Base-by-base conservation (phyloP, 2,888 invertebrate species). In the Cremastobaeus sp. region DNA sequence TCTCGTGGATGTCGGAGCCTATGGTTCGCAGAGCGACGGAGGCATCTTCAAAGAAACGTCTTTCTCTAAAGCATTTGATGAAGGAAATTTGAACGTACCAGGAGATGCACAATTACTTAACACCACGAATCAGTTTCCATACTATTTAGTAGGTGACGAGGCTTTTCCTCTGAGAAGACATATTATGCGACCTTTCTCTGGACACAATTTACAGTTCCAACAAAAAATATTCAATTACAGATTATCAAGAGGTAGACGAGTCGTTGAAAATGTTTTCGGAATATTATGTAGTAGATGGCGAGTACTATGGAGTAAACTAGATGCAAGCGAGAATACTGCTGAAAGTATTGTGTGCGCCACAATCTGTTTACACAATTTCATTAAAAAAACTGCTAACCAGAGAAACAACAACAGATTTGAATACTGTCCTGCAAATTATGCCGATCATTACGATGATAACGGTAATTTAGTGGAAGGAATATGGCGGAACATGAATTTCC, bases 21-120 rank as follows among this genome's bases (percentile, higher is more conserved):
- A 32, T 32, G 34, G 34, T n/a, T n/a, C 9, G 34, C 34, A 32
- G 11, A 32, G 34, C 11, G 34, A 32, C 34, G 34, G 34, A 32
- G 34, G 34, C 5, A n/a, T 32, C 3, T 32, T 6, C 34, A 32
- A 11, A 32, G 11, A 32, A 5, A n/a, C 5, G 5, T 3, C 4
- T 11, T n/a, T 32, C 9, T 6, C 9, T n/a, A 5, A 32, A n/a
- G 9, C 6, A 3, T 11, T 32, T 3, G 11, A 32, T 3, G 11
- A 32, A n/a, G 11, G 11, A 3, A n/a, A 3, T n/a, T 32, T 5
- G 11, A 32, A 32, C 11, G 11, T 32, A n/a, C 34, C 34, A 32
- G 11, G 8, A 5, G 25, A 25, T 8, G 4, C 3, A 25, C 25
- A 8, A 5, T 5, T 25, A 5, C 25, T 8, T 5, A 25, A 25